A percentile compares a stretch with the other conserved stretches of the same genome.
Evolutionary conservation across 2,888 invertebrate species (phyloP).

Genomic region (Sphinx pinastri): DNA sequence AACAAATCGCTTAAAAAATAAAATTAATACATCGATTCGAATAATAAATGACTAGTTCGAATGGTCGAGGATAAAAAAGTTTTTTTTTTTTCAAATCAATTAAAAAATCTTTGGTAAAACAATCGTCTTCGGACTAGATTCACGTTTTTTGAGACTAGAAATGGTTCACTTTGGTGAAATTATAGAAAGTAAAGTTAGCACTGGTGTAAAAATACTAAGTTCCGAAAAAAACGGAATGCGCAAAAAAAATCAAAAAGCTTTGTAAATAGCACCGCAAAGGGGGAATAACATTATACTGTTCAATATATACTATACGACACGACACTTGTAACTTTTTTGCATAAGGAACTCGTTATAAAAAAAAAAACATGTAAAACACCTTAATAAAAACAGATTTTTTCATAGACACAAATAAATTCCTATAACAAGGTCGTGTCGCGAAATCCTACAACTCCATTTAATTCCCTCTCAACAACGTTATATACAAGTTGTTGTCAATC

Average conservation of each 20-base stretch:
- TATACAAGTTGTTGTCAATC: constrained; percentile 47
- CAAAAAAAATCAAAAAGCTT: neutral
- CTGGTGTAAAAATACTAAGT: neutral
- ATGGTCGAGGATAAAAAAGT: constrained; percentile 48
- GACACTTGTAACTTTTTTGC: neutral
- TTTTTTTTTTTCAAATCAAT: constrained; percentile 16
- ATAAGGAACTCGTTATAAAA: neutral
- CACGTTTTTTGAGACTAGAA: constrained; percentile 56
- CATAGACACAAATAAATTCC: neutral
- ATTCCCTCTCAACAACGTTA: neutral
- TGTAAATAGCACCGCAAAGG: neutral
- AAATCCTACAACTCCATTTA: neutral
- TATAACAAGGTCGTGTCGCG: neutral
- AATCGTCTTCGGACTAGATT: constrained; percentile 56
- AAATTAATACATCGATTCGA: constrained; percentile 25
- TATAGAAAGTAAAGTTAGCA: constrained; percentile 23
- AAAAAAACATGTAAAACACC: neutral
- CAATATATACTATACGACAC: neutral
- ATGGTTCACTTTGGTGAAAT: constrained; percentile 49
- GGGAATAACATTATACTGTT: neutral
- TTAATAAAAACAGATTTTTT: too few relatives aligned
- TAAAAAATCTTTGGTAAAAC: constrained; percentile 63
- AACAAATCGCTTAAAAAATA: constrained; percentile 14
- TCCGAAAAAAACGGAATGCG: constrained; percentile 18
- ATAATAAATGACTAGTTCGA: constrained; percentile 70